Percentiles rank a stretch among this genome's conserved stretches.
phyloP scores from a whole-genome alignment of 2,113 vertebrate genomes.

The Crypturellus undulatus region DNA sequence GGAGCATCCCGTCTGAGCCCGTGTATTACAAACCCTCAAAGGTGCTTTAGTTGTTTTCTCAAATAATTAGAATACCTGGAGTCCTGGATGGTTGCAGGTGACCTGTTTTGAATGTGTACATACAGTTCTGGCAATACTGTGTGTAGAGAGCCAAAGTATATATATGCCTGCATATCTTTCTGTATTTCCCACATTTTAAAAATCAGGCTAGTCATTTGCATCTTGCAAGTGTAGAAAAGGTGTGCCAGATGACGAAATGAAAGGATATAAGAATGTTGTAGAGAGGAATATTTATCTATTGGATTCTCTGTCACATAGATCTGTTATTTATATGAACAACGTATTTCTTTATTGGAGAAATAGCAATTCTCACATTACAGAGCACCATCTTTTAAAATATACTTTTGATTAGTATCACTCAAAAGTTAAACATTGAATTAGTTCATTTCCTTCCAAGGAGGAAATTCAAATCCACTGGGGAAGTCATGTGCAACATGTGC shows the following conservation, averaged over 20 bases:
- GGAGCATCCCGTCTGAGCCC: too few relatives aligned
- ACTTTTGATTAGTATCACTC: slow-evolving; percentile 69
- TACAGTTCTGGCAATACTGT: neutral
- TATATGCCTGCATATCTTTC: neutral
- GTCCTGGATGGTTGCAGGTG: neutral
- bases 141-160: neutral
- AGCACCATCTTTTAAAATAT: slow-evolving; percentile 58
- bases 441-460: slow-evolving; percentile 63
- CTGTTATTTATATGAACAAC: slow-evolving; percentile 39
- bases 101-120: neutral
- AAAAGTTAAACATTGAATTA: slow-evolving; percentile 52
- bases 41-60: neutral
- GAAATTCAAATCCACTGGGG: slow-evolving; percentile 64
- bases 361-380: slow-evolving; percentile 39
- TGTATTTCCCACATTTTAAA: neutral
- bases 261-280: neutral
- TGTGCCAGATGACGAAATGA: slow-evolving; percentile 23
- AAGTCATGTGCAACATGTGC: slow-evolving; percentile 60
- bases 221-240: neutral
- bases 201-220: neutral
- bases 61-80: neutral
- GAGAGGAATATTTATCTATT: neutral
- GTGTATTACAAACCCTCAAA: neutral
- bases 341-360: slow-evolving; percentile 24
- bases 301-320: slow-evolving; percentile 14